Evolutionary conservation across 2,888 invertebrate genomes (phyloP), one percentile per base, ranked within the genome.

Genomic region (Serrognathus titanus): DNA sequence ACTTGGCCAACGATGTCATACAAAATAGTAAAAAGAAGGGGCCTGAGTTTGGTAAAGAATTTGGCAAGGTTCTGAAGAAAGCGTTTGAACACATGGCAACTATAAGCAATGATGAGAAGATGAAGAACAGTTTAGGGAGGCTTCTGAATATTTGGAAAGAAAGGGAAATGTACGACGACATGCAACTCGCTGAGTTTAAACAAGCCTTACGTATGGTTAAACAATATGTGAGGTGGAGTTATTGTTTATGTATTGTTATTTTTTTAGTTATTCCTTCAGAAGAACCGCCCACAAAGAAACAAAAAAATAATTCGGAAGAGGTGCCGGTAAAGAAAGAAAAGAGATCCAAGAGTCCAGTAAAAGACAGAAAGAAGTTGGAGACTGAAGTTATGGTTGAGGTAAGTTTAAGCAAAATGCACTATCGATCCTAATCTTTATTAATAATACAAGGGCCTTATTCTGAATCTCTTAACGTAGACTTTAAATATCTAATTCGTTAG

Each of bases 1-100:
- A 99, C 78, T 82, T 99, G 68, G 97, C 98, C 36, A 99, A 99
- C 82, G 99, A 99, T 82, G 97, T 99, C 35, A 96, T 99, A 69
- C 99, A 99, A 76, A 99, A 98, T 72, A 94, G 97, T 74, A 92
- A 94, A 76, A 98, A 97, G 77, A 97, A 97, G 77, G 97, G 96
- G 0, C 95, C 96, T 0, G 97, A 98, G 76, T 98, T 89, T 78
- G 92, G 92, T 0, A 88, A 89, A 73, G 94, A 93, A 72, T 98
- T 92, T 79, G 90, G 87, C 6, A 81, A 83, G 54, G 86, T 91
- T 8, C 77, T 97, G 49, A 85, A 85, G 51, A 92, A 90, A 70
- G 91, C 93, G 0, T 94, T 95, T 71, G 86, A 89, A 61, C 88
- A 92, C 67, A 91, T 96, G 82, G 88, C 89, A 2, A 81, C 83